phyloP scores from a whole-genome alignment of 2,888 invertebrate genomes.

The Elmis aenea region DNA sequence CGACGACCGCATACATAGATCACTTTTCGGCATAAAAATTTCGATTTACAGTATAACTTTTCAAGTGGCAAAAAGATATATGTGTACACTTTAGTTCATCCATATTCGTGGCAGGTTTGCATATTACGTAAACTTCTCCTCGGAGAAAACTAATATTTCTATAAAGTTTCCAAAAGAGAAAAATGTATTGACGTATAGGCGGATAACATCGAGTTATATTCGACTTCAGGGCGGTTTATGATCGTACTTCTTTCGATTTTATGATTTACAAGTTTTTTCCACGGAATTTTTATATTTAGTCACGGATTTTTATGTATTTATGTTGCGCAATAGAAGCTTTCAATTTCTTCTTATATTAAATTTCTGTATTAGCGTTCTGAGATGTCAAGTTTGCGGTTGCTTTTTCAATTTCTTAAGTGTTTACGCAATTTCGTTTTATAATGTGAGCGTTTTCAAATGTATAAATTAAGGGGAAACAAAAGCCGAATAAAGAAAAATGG shows the following conservation, averaged over 20 bases:
- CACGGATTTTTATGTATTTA: constrained; percentile 8
- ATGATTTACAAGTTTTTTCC: constrained; percentile 13
- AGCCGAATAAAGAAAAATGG: constrained; percentile 5
- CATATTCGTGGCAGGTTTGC: constrained; percentile 12
- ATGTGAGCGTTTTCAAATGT: too few relatives aligned
- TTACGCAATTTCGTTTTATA: too few relatives aligned
- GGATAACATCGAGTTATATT: constrained; percentile 8
- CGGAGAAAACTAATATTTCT: constrained; percentile 6
- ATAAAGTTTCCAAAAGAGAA: constrained; percentile 5
- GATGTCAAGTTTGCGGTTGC: too few relatives aligned
- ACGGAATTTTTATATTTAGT: constrained; percentile 12
- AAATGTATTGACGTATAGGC: constrained; percentile 3
- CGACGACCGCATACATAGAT: constrained; percentile 22
- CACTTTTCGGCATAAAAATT: constrained; percentile 24
- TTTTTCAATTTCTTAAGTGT: too few relatives aligned
- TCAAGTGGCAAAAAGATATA: constrained; percentile 29
- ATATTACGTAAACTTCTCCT: constrained; percentile 6
- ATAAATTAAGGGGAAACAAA: too few relatives aligned
- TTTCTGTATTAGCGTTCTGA: too few relatives aligned
- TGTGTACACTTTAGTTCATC: constrained; percentile 21
- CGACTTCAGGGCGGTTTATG: constrained; percentile 14
- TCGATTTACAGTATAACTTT: constrained; percentile 29
- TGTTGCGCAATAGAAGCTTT: constrained; percentile 10
- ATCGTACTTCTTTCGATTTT: constrained; percentile 13
- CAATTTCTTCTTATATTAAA: background rate